A percentile compares a stretch with the other conserved stretches of the same genome.
phyloP scores from a whole-genome alignment of 2,888 invertebrate species.

The Helleia helle region DNA sequence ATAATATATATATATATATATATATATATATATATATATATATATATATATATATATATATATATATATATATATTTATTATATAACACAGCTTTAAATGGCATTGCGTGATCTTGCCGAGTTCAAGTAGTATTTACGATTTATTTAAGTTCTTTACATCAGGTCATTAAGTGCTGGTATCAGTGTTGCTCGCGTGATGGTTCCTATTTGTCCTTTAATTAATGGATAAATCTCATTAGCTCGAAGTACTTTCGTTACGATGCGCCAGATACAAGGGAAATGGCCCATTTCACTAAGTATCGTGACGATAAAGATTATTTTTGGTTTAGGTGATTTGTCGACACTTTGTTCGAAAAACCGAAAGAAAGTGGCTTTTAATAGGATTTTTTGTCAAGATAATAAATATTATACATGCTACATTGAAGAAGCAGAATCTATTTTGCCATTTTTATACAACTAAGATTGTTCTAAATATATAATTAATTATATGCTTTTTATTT shows the following conservation, averaged over 20 bases:
- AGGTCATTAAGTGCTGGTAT: constrained; percentile 34
- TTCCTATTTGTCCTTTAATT: constrained; percentile 51
- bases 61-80: background rate
- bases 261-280: constrained; percentile 17
- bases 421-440: too few species aligned
- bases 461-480: too few species aligned
- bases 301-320: background rate
- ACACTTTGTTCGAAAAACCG: background rate
- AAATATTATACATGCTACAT: too few species aligned
- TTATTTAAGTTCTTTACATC: background rate
- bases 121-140: background rate
- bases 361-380: too few species aligned
- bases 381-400: too few species aligned
- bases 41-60: too few species aligned
- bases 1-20: too few species aligned
- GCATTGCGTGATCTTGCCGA: background rate
- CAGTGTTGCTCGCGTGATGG: constrained; percentile 46
- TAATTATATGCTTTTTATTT: too few species aligned
- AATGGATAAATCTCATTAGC: constrained; percentile 58
- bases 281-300: constrained; percentile 14
- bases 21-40: too few species aligned
- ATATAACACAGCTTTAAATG: background rate
- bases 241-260: constrained; percentile 40
- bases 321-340: background rate
- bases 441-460: too few species aligned